Conservation (phyloP, 2,113 vertebrate species). For the Archocentrus centrarchus region DNA sequence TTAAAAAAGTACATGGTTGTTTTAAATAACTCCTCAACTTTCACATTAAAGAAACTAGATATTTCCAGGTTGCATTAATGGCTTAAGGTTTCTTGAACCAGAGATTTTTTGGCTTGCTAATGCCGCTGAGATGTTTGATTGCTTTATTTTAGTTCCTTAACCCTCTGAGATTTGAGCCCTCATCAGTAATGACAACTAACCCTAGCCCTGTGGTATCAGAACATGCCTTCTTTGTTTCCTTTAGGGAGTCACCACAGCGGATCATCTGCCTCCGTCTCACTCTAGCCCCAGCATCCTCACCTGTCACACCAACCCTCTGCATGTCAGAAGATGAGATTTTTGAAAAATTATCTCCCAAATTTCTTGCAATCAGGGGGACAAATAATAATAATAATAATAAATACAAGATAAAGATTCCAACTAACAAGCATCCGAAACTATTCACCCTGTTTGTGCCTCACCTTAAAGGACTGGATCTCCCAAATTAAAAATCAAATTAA, state of each 20-base stretch:
- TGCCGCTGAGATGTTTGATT: background rate
- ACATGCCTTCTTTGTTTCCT: background rate
- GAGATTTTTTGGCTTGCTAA: background rate
- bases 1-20: too few relatives aligned
- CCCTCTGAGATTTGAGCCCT: background rate
- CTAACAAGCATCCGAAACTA: accelerated
- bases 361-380: too few relatives aligned
- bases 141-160: background rate
- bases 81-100: background rate
- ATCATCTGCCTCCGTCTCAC: background rate
- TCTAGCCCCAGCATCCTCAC: background rate
- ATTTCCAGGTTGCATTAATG: background rate
- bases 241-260: background rate
- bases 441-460: background rate
- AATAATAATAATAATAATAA: too few relatives aligned
- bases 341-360: background rate
- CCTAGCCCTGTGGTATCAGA: background rate
- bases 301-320: background rate
- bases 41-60: background rate
- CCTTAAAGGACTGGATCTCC: background rate
- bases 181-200: background rate
- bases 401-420: background rate
- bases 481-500: background rate
- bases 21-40: background rate
- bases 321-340: background rate